These are phyloP conservation scores for Copsychus sechellarum DNA, from an alignment of 2,113 vertebrate genomes.

Conservation along the genomic window DNA sequence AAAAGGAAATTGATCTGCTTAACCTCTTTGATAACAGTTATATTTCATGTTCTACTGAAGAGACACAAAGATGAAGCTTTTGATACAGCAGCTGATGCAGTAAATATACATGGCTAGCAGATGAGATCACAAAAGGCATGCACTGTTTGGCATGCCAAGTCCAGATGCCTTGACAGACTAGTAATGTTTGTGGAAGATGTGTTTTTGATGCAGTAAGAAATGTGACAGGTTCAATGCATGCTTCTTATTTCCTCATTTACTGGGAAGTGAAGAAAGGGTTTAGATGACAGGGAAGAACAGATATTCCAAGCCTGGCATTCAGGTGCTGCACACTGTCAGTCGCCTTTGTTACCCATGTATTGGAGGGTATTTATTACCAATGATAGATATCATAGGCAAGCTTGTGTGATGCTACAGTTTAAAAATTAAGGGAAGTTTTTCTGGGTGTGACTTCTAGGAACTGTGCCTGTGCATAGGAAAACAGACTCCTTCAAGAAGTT, in stretches of 20 bases:
- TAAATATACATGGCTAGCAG: neutral
- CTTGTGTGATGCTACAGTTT: neutral
- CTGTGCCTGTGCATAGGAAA: neutral
- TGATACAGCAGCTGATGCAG: neutral
- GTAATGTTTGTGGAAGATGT: slow-evolving; percentile 13
- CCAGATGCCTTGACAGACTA: neutral
- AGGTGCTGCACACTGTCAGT: neutral
- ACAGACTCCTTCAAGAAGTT: neutral
- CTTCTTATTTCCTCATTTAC: slow-evolving; percentile 28
- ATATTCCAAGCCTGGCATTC: neutral
- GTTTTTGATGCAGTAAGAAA: slow-evolving; percentile 5
- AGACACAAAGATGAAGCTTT: neutral
- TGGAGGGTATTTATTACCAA: neutral
- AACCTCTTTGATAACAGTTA: neutral
- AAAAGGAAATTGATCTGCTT: neutral
- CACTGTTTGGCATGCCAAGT: neutral
- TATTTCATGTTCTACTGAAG: neutral
- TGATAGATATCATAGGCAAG: neutral
- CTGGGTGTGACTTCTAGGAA: neutral
- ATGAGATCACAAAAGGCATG: neutral
- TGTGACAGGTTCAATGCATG: neutral
- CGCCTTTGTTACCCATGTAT: neutral
- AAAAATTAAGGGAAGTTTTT: neutral
- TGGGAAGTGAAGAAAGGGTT: neutral
- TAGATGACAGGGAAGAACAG: neutral